Conservation (phyloP, 2,113 vertebrate species). For the Gobius niger region DNA sequence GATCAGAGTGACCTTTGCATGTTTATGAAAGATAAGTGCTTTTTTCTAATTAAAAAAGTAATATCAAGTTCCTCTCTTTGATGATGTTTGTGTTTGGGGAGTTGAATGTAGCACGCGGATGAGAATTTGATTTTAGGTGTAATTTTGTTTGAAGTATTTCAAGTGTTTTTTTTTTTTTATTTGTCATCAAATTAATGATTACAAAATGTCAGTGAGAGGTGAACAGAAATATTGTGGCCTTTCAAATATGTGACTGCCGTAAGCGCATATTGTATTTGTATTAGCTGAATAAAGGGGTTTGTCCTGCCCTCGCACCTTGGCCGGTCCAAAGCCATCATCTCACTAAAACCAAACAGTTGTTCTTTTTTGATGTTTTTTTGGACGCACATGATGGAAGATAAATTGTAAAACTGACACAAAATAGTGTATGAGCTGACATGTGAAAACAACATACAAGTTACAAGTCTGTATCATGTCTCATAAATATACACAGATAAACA, state of each 20-base stretch:
- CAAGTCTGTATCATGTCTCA: too few relatives aligned
- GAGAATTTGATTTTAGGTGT: constrained; percentile 10
- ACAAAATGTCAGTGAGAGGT: not conserved
- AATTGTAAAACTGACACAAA: too few relatives aligned
- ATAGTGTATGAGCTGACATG: too few relatives aligned
- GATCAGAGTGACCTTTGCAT: constrained; percentile 21
- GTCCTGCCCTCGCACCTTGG: too few relatives aligned
- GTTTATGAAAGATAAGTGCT: constrained; percentile 12
- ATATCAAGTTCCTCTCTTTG: constrained; percentile 6
- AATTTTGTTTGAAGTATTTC: not conserved
- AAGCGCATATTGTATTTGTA: not conserved
- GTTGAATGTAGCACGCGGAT: constrained; percentile 1
- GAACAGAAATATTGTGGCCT: not conserved
- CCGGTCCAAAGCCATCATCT: too few relatives aligned
- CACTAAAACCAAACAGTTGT: too few relatives aligned
- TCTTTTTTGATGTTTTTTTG: too few relatives aligned
- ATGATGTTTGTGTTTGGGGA: constrained; percentile 2
- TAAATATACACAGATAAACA: too few relatives aligned
- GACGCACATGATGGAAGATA: too few relatives aligned
- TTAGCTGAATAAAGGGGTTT: too few relatives aligned
- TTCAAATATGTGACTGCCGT: not conserved
- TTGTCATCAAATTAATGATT: not conserved
- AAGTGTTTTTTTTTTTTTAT: not conserved
- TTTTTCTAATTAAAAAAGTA: constrained; percentile 17
- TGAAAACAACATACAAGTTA: too few relatives aligned